phyloP scores from a whole-genome alignment of 2,113 vertebrate species.

The Calonectris borealis region DNA sequence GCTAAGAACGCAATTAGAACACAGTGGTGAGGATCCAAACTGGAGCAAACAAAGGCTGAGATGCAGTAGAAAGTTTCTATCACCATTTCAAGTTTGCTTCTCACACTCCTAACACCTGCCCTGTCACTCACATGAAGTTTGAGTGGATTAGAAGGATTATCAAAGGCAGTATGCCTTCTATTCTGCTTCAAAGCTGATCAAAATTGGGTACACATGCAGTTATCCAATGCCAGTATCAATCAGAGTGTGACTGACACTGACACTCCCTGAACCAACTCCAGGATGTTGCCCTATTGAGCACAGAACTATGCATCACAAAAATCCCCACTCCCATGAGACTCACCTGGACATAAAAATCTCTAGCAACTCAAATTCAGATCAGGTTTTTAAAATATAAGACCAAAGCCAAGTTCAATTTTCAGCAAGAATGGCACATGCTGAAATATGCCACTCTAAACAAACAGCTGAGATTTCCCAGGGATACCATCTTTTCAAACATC shows the following conservation, averaged over 20 bases:
- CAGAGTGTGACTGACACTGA: conserved; percentile 39
- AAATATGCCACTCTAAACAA: background rate
- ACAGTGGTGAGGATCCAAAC: background rate
- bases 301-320: background rate
- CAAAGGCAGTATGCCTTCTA: conserved; percentile 3
- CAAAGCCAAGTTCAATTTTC: background rate
- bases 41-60: background rate
- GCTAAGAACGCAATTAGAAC: background rate
- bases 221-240: conserved; percentile 37
- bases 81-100: background rate
- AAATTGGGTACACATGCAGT: conserved; percentile 26
- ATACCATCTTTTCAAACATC: background rate
- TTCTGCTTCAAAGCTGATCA: conserved; percentile 45
- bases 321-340: background rate
- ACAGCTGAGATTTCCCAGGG: background rate
- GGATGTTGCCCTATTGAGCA: background rate
- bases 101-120: background rate
- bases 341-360: background rate
- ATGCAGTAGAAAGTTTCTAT: background rate
- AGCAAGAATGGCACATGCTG: background rate
- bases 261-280: background rate
- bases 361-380: background rate
- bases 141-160: conserved; percentile 56
- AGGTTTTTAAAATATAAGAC: background rate
- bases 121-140: conserved; percentile 29